These are phyloP conservation scores for Porites rus DNA, from an alignment of 92 coral and sea anemone genomes.

Conservation along the genomic window DNA sequence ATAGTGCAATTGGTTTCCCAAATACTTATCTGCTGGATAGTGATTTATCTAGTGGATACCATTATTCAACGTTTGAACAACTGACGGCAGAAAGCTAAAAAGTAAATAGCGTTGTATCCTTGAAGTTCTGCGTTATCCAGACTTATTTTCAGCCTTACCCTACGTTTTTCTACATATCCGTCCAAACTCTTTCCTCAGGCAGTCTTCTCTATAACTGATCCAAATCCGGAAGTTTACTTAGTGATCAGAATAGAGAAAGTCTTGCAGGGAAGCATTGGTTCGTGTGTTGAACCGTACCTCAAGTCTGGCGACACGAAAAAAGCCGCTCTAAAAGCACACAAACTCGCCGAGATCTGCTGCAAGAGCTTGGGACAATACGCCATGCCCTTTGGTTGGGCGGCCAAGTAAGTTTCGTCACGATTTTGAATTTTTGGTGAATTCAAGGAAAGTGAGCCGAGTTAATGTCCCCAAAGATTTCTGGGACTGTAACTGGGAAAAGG, in stretches of 20 bases:
- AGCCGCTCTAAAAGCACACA: conserved; percentile 82
- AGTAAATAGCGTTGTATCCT: no score
- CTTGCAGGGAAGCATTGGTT: conserved; percentile 92
- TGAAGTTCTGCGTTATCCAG: no score
- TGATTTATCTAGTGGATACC: no score
- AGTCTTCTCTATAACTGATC: conserved; percentile 88
- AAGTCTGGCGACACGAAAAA: conserved; percentile 95
- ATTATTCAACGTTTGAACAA: no score
- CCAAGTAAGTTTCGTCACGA: conserved; percentile 61
- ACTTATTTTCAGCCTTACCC: no score
- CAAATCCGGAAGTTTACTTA: conserved; percentile 89
- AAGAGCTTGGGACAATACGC: conserved; percentile 81
- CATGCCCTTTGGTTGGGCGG: conserved; percentile 97
- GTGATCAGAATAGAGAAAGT: conserved; percentile 93
- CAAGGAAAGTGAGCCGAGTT: no score
- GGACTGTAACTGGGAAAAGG: no score
- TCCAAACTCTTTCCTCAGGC: conserved; percentile 51
- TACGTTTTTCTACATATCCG: neutral
- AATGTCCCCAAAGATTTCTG: no score
- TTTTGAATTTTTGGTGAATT: no score
- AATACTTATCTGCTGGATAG: no score
- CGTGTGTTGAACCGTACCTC: conserved; percentile 93
- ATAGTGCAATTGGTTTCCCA: no score
- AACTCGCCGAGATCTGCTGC: conserved; percentile 94
- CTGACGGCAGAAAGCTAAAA: no score